Evolutionary conservation across 2,113 vertebrate species (phyloP).

Genomic region (Neodon shergylaensis): DNA sequence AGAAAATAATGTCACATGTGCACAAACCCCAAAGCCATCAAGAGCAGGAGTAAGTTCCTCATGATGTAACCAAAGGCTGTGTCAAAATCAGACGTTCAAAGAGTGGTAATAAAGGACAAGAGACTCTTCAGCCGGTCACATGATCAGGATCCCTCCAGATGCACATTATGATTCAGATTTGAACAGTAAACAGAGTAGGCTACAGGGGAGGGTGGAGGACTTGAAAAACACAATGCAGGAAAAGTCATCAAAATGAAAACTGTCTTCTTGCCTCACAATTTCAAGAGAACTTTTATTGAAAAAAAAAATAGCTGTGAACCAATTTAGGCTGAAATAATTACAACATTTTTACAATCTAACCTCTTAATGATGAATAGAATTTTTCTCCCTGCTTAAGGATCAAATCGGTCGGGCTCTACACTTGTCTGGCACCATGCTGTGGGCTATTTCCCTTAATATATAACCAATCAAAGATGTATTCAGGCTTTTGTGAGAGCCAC

Average conservation of each 20-base stretch:
- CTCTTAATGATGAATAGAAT: slow-evolving; percentile 78
- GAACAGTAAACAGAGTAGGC: slow-evolving; percentile 76
- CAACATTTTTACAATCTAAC: slow-evolving; percentile 74
- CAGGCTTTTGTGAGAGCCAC: slow-evolving; percentile 84
- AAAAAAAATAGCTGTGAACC: slow-evolving; percentile 76
- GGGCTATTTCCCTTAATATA: slow-evolving; percentile 84
- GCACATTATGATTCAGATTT: slow-evolving; percentile 82
- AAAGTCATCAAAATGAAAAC: slow-evolving; percentile 71
- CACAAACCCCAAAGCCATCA: slow-evolving; percentile 9
- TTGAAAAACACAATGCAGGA: slow-evolving; percentile 63
- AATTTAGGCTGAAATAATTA: slow-evolving; percentile 81
- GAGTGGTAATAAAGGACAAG: slow-evolving; percentile 75
- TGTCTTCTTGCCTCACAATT: slow-evolving; percentile 73
- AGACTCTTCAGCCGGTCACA: slow-evolving; percentile 72
- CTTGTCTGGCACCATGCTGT: slow-evolving; percentile 86
- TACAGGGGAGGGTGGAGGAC: slow-evolving; percentile 58
- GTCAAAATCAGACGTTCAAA: slow-evolving; percentile 71
- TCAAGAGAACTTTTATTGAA: slow-evolving; percentile 76
- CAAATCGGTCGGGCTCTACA: slow-evolving; percentile 80
- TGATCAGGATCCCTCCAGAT: slow-evolving; percentile 78
- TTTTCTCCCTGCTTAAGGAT: slow-evolving; percentile 81
- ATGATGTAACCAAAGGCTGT: slow-evolving; percentile 45
- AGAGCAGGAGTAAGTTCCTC: slow-evolving; percentile 51
- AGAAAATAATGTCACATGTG: slow-evolving; percentile 73
- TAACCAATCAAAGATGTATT: slow-evolving; percentile 88